Percentiles rank a stretch among this genome's conserved stretches.
Evolutionary conservation across 2,797 vertebrate species (phyloP).

Genomic region (Denticeps clupeoides): DNA sequence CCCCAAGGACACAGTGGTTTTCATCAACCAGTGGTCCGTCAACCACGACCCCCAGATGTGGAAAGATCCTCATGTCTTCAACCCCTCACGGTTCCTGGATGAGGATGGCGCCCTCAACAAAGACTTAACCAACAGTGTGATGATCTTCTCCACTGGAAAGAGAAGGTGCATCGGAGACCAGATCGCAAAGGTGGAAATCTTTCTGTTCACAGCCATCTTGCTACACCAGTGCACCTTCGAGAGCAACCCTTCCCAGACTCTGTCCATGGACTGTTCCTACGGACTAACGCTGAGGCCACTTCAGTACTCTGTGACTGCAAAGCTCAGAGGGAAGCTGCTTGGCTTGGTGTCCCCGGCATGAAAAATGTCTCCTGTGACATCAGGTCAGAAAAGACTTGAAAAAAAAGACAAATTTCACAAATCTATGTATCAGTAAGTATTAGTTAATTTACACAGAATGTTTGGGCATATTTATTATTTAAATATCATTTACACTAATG

Average conservation of each 20-base stretch:
- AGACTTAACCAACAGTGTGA: conserved; percentile 67
- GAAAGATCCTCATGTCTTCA: conserved; percentile 76
- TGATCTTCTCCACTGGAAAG: conserved; percentile 86
- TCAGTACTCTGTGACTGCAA: conserved; percentile 65
- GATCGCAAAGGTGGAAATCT: conserved; percentile 79
- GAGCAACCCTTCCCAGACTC: conserved; percentile 60
- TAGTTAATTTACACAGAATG: conserved; percentile 49
- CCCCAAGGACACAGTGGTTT: conserved; percentile 87
- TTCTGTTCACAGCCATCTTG: conserved; percentile 76
- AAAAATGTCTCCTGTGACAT: conserved; percentile 29
- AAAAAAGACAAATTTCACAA: conserved; percentile 28
- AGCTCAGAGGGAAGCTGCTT: conserved; percentile 65
- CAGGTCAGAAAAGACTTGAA: conserved; percentile 40
- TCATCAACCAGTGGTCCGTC: conserved; percentile 94
- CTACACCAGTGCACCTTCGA: conserved; percentile 83
- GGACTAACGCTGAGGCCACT: conserved; percentile 82
- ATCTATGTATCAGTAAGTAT: conserved; percentile 46
- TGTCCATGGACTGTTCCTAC: conserved; percentile 71
- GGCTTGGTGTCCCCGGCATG: conserved; percentile 57
- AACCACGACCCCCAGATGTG: conserved; percentile 87
- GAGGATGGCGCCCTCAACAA: conserved; percentile 70
- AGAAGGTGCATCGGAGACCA: conserved; percentile 85
- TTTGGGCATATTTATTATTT: conserved; percentile 61
- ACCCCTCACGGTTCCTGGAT: conserved; percentile 77
- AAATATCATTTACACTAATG: conserved; percentile 33